phyloP scores from a whole-genome alignment of 2,797 vertebrate genomes.

The Fratercula arctica region DNA sequence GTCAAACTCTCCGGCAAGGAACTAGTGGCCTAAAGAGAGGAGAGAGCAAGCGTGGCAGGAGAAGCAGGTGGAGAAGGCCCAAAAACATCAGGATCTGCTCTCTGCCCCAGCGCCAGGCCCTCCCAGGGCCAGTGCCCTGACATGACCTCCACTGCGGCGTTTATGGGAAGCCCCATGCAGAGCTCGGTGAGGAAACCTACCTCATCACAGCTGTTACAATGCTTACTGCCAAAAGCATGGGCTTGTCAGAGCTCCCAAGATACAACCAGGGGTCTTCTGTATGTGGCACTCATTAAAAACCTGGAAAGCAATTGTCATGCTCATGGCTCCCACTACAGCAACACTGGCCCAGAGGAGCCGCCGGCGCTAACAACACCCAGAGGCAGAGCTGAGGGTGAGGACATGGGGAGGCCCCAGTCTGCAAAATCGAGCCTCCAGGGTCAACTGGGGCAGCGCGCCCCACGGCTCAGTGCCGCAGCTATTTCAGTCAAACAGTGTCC shows the following conservation, averaged over 20 bases:
- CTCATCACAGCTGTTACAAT: conserved; percentile 48
- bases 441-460: background rate
- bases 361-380: fast-evolving
- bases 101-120: background rate
- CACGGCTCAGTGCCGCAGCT: background rate
- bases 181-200: background rate
- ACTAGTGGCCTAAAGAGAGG: conserved; percentile 78
- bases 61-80: background rate
- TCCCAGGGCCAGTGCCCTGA: background rate
- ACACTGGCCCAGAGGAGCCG: background rate
- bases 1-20: conserved; percentile 89
- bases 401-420: fast-evolving
- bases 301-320: conserved; percentile 31
- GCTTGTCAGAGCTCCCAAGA: conserved; percentile 21
- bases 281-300: conserved; percentile 1
- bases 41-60: background rate
- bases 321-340: background rate
- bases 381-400: background rate
- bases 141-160: background rate
- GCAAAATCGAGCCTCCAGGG: background rate
- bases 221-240: conserved; percentile 27
- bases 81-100: background rate
- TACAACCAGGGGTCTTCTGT: background rate
- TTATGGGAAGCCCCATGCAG: background rate
- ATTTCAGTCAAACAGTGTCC: conserved; percentile 21